These are phyloP conservation scores for Hydrozoanthus tunicans DNA, from an alignment of 64 coral and sea anemone species.

Conservation along the genomic window DNA sequence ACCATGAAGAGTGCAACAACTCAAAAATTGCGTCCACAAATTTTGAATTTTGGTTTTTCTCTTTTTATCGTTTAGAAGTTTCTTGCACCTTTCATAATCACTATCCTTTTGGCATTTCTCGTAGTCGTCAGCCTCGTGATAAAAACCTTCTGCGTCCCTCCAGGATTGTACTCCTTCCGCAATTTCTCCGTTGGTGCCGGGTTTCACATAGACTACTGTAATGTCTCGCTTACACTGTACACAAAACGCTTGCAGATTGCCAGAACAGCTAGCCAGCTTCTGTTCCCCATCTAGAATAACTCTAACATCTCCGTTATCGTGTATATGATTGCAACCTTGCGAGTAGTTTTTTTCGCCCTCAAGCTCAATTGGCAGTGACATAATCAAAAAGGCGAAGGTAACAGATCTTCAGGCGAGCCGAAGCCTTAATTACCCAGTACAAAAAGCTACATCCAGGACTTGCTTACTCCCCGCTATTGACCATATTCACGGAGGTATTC, in stretches of 20 bases:
- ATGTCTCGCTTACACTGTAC: constrained; percentile 46
- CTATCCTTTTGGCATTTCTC: constrained; percentile 87
- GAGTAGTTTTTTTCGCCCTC: constrained; percentile 16
- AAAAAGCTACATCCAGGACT: not conserved
- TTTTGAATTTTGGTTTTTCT: constrained; percentile 74
- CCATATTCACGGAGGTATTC: not conserved
- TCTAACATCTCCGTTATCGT: constrained; percentile 22
- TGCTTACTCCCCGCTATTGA: not conserved
- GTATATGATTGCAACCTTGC: constrained; percentile 2
- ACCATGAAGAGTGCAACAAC: constrained; percentile 76
- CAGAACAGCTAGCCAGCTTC: not conserved
- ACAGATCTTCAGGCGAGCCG: not conserved
- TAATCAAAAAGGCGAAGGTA: not conserved
- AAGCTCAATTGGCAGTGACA: not conserved
- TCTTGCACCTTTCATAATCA: constrained; percentile 85
- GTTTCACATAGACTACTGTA: constrained; percentile 39
- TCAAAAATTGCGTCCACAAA: constrained; percentile 75
- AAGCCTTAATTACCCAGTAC: not conserved
- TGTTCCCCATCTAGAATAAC: constrained; percentile 15
- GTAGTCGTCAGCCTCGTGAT: constrained; percentile 64
- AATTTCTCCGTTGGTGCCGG: constrained; percentile 33
- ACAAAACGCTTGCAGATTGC: constrained; percentile 33
- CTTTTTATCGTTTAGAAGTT: constrained; percentile 74
- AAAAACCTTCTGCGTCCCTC: constrained; percentile 41
- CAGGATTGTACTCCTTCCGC: not conserved